These are phyloP conservation scores for Hippoglossus hippoglossus DNA, from an alignment of 2,797 vertebrate genomes.

Conservation along the genomic window DNA sequence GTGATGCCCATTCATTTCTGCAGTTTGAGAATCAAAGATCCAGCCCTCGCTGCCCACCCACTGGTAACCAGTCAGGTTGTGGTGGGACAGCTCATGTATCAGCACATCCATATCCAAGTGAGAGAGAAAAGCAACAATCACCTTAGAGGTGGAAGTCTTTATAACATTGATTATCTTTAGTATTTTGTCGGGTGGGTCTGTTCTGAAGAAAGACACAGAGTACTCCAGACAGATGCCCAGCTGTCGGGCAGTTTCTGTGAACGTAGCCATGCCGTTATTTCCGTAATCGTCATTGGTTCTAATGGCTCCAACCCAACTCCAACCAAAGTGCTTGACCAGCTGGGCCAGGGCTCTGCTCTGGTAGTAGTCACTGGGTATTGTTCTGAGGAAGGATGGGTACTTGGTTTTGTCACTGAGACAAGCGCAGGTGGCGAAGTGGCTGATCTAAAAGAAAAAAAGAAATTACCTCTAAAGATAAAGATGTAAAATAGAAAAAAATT, in stretches of 20 bases:
- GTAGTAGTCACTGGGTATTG: conserved; percentile 82
- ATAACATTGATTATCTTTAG: conserved; percentile 66
- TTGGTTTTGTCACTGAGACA: conserved; percentile 82
- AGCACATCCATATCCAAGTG: conserved; percentile 67
- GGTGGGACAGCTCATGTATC: conserved; percentile 46
- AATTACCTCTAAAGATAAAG: background rate
- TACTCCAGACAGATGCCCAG: conserved; percentile 80
- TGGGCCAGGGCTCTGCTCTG: conserved; percentile 82
- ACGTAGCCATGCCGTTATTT: conserved; percentile 75
- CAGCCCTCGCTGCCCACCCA: conserved; percentile 81
- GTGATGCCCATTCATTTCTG: conserved; percentile 62
- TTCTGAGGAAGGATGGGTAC: conserved; percentile 84
- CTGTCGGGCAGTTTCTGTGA: conserved; percentile 60
- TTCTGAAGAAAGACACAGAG: conserved; percentile 73
- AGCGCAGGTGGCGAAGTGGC: conserved; percentile 82
- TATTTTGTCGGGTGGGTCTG: conserved; percentile 69
- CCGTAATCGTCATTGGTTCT: conserved; percentile 78
- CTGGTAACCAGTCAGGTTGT: conserved; percentile 79
- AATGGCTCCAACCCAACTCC: conserved; percentile 84
- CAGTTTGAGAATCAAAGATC: conserved; percentile 77
- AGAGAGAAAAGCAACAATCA: conserved; percentile 69
- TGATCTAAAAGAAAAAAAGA: conserved; percentile 66
- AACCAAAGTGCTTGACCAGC: conserved; percentile 81
- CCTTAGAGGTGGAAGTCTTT: conserved; percentile 68
- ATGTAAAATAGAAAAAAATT: background rate